Percentiles rank a stretch among this genome's conserved stretches.
Evolutionary conservation across 2,113 vertebrate genomes (phyloP).

Genomic region (Vidua macroura): DNA sequence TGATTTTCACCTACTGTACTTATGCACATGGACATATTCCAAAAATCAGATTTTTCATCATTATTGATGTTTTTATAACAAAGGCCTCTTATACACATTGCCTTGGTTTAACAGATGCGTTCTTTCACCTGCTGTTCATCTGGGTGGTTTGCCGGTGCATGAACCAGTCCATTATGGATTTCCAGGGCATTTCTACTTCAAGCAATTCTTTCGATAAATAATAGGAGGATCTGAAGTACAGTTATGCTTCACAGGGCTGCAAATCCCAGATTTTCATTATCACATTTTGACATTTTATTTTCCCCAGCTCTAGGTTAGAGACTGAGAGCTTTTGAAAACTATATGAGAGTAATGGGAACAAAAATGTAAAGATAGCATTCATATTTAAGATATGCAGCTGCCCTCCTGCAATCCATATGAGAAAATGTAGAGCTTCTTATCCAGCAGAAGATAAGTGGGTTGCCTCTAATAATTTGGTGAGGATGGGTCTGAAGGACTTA

Average conservation of each 20-base stretch:
- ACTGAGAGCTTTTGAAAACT: conserved; percentile 9
- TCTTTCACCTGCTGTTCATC: neutral
- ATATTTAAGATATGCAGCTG: neutral
- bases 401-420: neutral
- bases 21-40: neutral
- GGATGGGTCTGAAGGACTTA: conserved; percentile 35
- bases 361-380: neutral
- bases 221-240: conserved; percentile 17
- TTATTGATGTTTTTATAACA: neutral
- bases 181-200: conserved; percentile 26
- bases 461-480: conserved; percentile 21
- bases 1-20: neutral
- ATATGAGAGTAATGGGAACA: neutral
- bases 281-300: conserved; percentile 28
- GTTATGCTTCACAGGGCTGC: conserved; percentile 1
- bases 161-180: conserved; percentile 17
- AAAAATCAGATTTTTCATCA: neutral
- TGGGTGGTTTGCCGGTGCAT: neutral
- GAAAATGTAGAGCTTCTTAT: conserved; percentile 18
- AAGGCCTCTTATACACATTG: neutral
- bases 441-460: conserved; percentile 7
- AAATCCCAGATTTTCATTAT: conserved; percentile 17
- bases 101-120: neutral
- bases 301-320: neutral
- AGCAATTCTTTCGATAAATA: conserved; percentile 42